Evolutionary conservation across 2,888 invertebrate genomes (phyloP), one percentile per base, ranked within the genome.

Genomic region (Ethmia dodecea): DNA sequence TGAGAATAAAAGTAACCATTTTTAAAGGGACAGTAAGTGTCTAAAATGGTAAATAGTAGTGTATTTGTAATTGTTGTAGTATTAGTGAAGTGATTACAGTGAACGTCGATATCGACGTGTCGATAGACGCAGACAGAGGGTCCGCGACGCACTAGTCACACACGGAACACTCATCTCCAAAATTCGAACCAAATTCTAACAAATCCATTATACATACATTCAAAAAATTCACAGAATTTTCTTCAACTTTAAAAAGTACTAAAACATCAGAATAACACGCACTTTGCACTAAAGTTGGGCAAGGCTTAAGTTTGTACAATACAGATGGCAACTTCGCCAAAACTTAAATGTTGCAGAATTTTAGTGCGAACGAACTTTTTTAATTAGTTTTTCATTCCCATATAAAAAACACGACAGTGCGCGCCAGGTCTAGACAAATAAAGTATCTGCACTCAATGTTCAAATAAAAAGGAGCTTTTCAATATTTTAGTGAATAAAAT

Each of bases 401-500:
- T n/a, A 22, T 3, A 22, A 22, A 8, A 8, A 46, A 38, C 53
- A 62, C 39, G 78, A 77, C 80, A 74, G 80, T 80, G 83, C 78
- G 76, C 81, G 81, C 77, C 81, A 73, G 69, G 79, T 69, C 65
- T 71, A 77, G 81, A 78, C 75, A 83, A 81, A 81, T 81, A 80
- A 73, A 62, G 74, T 78, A 78, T 74, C 79, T 75, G 83, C 83
- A 86, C 81, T 77, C 80, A 81, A 86, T 86, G 86, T 86, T 86
- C 86, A 86, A 86, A 86, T 84, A 73, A 80, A 80, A 83, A 86
- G 74, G 84, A 86, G 86, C 86, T 86, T 68, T 70, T 83, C 81
- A 76, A 84, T 63, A 71, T 77, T 81, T 79, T 83, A 84, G 81
- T 77, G 60, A 78, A 78, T 81, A 58, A 68, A 71, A 68, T 79